Conservation (phyloP, 2,888 invertebrate species). For the Listrodromus nycthemerus region DNA sequence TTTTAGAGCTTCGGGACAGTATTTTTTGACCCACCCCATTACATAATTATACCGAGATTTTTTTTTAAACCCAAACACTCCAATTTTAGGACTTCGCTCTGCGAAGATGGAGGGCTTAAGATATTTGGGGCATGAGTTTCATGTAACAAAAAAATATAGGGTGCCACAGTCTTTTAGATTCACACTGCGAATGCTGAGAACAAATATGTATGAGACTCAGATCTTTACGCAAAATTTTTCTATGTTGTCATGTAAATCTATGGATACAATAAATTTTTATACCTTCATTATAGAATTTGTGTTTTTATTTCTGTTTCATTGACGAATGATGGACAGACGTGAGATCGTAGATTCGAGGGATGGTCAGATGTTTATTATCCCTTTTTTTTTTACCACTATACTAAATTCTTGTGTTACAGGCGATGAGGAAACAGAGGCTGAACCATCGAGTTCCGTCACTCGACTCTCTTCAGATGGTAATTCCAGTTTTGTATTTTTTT, state of each 20-base stretch:
- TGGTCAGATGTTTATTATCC: not conserved
- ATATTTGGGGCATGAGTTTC: not conserved
- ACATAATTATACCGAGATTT: slow-evolving; percentile 55
- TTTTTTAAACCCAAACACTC: not conserved
- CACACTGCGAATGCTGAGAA: not conserved
- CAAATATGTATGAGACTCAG: not conserved
- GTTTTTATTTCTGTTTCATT: slow-evolving; percentile 28
- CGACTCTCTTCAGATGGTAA: slow-evolving; percentile 82
- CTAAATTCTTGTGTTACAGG: slow-evolving; percentile 74
- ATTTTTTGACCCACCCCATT: slow-evolving; percentile 43
- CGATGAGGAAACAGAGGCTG: slow-evolving; percentile 82
- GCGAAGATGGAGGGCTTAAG: not conserved
- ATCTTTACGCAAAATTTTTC: not conserved
- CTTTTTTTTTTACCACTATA: slow-evolving; percentile 10
- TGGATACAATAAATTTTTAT: slow-evolving; percentile 16
- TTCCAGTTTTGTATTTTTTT: slow-evolving; percentile 38
- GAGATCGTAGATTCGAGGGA: not conserved
- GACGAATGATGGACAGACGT: no score
- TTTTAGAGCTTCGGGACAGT: not conserved
- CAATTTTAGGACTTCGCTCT: not conserved
- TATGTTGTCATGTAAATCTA: slow-evolving; percentile 19
- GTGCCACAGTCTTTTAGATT: not conserved
- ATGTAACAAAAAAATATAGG: not conserved
- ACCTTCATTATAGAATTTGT: slow-evolving; percentile 10
- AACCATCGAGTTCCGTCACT: slow-evolving; percentile 81